Evolutionary conservation across 2,797 vertebrate species (phyloP).

Genomic region (Phrynocephalus vlangalii): DNA sequence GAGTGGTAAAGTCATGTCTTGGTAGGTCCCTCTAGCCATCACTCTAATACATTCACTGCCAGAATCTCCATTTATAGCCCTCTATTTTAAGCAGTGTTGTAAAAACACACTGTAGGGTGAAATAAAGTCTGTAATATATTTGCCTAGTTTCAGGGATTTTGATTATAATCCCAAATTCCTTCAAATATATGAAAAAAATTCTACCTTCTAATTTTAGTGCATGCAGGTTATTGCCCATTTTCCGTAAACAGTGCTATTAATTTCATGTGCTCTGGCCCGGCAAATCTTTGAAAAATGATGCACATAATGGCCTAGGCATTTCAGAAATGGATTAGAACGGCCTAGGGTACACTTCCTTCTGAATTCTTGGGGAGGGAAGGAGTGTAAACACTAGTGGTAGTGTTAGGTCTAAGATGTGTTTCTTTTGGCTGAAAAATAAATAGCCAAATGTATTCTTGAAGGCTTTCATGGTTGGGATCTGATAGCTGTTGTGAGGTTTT

Average conservation of each 20-base stretch:
- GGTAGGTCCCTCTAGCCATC: slow-evolving; percentile 39
- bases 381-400: background rate
- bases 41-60: slow-evolving; percentile 42
- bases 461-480: too few relatives aligned
- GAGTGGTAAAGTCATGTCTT: slow-evolving; percentile 46
- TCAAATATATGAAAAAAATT: background rate
- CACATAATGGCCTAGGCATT: background rate
- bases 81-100: slow-evolving; percentile 46
- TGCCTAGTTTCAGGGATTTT: slow-evolving; percentile 20
- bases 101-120: slow-evolving; percentile 45
- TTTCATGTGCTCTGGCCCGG: background rate
- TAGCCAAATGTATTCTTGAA: background rate
- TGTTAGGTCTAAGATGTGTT: background rate
- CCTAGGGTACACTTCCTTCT: background rate
- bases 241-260: background rate
- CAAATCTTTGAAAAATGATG: too few relatives aligned
- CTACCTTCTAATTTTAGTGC: slow-evolving; percentile 29
- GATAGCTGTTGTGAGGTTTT: too few relatives aligned
- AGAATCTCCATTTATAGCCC: slow-evolving; percentile 54
- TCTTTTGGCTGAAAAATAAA: slow-evolving; percentile 26
- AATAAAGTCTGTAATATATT: slow-evolving; percentile 31
- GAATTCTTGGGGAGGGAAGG: background rate
- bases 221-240: background rate
- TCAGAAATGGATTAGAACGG: background rate
- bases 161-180: background rate